Evolutionary conservation across 1,140 invertebrate species (phyloP).

Genomic region (Phortica variegata): DNA sequence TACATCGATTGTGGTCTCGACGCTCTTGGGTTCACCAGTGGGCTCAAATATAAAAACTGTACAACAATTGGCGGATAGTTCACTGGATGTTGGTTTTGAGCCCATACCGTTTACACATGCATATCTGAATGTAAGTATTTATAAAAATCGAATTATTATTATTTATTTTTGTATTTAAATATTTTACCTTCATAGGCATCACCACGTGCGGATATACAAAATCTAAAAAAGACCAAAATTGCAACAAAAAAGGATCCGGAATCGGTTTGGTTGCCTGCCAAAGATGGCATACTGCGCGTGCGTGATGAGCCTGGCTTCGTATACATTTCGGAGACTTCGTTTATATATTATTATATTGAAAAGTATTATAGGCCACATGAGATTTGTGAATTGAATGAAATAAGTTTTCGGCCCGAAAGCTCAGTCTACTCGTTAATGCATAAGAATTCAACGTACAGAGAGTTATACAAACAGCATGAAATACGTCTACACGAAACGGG

Average conservation of each 20-base stretch:
- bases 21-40: conserved; percentile 38
- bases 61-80: conserved; percentile 45
- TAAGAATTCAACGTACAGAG: conserved; percentile 38
- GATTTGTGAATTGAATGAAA: conserved; percentile 50
- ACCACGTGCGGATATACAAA: conserved; percentile 30
- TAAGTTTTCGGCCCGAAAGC: conserved; percentile 33
- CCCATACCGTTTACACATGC: conserved; percentile 29
- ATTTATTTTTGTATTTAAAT: background rate
- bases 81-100: conserved; percentile 41
- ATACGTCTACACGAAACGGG: conserved; percentile 39
- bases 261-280: conserved; percentile 26
- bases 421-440: conserved; percentile 28
- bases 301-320: conserved; percentile 43
- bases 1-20: conserved; percentile 49
- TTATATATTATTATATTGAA: conserved; percentile 36
- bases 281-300: conserved; percentile 36
- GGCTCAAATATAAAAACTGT: conserved; percentile 44
- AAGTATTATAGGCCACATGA: conserved; percentile 40
- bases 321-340: conserved; percentile 40
- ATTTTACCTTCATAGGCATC: conserved; percentile 19
- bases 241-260: conserved; percentile 23
- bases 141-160: background rate
- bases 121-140: conserved; percentile 37
- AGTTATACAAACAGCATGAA: conserved; percentile 28
- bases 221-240: conserved; percentile 36